These are phyloP conservation scores for Aplysina aerophoba DNA, from an alignment of 37 sponge, comb jelly and placozoan species.

Conservation along the genomic window DNA sequence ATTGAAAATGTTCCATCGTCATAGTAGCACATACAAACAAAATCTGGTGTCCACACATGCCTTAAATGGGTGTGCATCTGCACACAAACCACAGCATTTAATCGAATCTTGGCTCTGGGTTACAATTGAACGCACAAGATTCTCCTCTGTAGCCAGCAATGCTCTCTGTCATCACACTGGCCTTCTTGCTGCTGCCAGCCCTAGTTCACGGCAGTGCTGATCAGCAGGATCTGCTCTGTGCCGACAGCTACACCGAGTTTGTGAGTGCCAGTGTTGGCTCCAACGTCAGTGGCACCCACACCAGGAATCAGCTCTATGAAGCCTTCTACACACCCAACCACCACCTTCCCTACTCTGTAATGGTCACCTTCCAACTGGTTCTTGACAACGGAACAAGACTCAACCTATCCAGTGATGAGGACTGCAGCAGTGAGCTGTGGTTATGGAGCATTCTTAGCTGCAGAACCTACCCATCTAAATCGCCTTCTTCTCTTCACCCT, in stretches of 20 bases:
- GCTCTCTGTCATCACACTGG: no score
- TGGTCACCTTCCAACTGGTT: background rate
- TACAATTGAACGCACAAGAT: background rate
- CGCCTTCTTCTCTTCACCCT: background rate
- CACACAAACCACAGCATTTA: no score
- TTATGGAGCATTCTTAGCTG: background rate
- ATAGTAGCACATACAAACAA: no score
- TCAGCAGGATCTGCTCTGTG: background rate
- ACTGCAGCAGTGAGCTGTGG: background rate
- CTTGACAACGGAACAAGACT: background rate
- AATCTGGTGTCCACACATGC: no score
- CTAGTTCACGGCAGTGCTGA: no score
- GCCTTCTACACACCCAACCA: conserved; percentile 11
- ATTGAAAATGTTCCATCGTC: no score
- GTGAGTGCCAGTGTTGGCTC: background rate
- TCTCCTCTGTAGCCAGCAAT: no score
- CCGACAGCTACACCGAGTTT: background rate
- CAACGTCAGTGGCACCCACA: background rate
- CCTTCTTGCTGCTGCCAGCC: no score
- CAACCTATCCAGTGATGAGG: background rate
- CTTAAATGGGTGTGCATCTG: no score
- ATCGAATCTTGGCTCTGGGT: no score
- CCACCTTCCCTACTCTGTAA: conserved; percentile 18
- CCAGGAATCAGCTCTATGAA: background rate
- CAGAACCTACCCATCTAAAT: background rate